Evolutionary conservation across 2,888 invertebrate species (phyloP).

Genomic region (Sesamia inferens): DNA sequence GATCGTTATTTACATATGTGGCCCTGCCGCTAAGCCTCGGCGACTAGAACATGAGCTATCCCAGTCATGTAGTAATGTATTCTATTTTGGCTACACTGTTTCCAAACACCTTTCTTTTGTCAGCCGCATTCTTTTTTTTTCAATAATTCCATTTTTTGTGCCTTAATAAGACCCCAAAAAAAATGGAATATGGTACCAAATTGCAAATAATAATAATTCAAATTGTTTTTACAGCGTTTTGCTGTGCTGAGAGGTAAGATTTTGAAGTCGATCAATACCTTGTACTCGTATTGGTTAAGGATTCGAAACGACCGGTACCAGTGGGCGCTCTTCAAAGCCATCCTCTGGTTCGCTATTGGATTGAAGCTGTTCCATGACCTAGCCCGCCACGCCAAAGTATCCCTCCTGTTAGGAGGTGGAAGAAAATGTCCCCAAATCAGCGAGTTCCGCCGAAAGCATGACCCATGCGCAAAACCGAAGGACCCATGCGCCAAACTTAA

Average conservation of each 20-base stretch:
- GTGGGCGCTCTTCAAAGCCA: constrained; percentile 74
- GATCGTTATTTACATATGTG: background rate
- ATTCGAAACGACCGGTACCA: constrained; percentile 65
- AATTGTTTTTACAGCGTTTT: constrained; percentile 24
- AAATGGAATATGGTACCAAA: background rate
- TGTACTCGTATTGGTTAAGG: constrained; percentile 60
- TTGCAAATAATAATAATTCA: background rate
- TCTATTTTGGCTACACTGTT: too few species aligned
- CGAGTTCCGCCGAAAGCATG: background rate
- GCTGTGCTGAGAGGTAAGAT: constrained; percentile 6
- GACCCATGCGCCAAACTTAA: background rate
- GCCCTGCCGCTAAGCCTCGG: background rate
- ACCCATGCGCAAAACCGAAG: background rate
- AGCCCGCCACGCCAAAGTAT: constrained; percentile 62
- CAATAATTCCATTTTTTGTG: too few species aligned
- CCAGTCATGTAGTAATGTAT: background rate
- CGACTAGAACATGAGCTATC: too few species aligned
- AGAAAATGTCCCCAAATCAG: background rate
- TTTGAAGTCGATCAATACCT: background rate
- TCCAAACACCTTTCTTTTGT: background rate
- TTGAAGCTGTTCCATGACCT: constrained; percentile 75
- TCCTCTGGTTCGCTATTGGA: constrained; percentile 71
- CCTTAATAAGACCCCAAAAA: background rate
- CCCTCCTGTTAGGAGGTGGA: background rate
- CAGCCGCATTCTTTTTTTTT: too few species aligned